Percentiles rank a stretch among this genome's conserved stretches.
phyloP scores from a whole-genome alignment of 2,797 vertebrate genomes.

The Pampus argenteus region DNA sequence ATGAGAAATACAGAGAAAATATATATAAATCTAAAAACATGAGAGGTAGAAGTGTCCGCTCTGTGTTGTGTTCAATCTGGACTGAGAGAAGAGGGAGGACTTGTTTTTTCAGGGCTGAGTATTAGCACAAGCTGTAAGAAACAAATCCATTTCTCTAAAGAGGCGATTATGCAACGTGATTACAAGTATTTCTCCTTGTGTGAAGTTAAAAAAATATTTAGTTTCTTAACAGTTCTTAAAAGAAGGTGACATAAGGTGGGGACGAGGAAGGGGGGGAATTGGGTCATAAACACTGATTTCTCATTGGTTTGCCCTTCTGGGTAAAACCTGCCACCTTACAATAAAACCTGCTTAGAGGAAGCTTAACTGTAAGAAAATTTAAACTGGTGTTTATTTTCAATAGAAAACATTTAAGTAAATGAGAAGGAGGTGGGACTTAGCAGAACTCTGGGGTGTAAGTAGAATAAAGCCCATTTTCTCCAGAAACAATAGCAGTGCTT shows the following conservation, averaged over 20 bases:
- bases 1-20: neutral
- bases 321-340: conserved; percentile 34
- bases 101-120: conserved; percentile 45
- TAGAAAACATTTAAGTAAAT: conserved; percentile 12
- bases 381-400: conserved; percentile 61
- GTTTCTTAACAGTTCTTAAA: conserved; percentile 36
- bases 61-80: conserved; percentile 23
- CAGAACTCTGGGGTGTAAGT: conserved; percentile 18
- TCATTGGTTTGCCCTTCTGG: conserved; percentile 45
- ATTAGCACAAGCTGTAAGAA: conserved; percentile 34
- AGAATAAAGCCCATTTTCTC: conserved; percentile 54
- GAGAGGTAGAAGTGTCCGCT: neutral
- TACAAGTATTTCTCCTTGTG: conserved; percentile 1
- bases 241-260: conserved; percentile 20
- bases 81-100: conserved; percentile 32
- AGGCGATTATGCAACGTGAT: conserved; percentile 66
- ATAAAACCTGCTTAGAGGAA: conserved; percentile 47
- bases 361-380: conserved; percentile 47
- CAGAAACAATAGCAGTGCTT: conserved; percentile 66
- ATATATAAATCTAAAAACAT: neutral
- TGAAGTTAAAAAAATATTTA: neutral
- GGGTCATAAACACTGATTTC: conserved; percentile 58
- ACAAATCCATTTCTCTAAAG: conserved; percentile 45
- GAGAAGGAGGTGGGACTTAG: neutral
- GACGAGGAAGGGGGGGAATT: conserved; percentile 14